These are phyloP conservation scores for Porites lobata DNA, from an alignment of 92 coral and sea anemone genomes.

Conservation along the genomic window DNA sequence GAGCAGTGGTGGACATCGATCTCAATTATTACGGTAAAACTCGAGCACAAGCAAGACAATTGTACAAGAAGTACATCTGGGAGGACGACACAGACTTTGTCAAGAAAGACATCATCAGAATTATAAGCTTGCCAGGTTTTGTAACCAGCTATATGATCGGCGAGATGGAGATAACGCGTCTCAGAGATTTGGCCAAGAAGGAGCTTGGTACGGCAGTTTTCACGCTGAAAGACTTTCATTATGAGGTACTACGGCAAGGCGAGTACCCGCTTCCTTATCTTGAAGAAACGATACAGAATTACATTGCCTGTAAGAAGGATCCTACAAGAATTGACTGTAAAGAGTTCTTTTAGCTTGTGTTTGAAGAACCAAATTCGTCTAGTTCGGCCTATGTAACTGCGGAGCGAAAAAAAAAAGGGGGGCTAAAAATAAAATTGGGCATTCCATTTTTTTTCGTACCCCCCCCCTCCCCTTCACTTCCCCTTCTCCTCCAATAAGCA, in stretches of 20 bases:
- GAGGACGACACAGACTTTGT: slow-evolving; percentile 22
- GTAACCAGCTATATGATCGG: slow-evolving; percentile 69
- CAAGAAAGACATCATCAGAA: slow-evolving; percentile 56
- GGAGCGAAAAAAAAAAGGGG: neutral
- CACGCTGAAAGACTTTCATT: slow-evolving; percentile 72
- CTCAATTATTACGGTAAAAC: slow-evolving; percentile 40
- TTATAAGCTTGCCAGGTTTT: slow-evolving; percentile 58
- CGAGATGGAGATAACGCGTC: slow-evolving; percentile 53
- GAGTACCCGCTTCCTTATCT: slow-evolving; percentile 71
- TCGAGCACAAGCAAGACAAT: slow-evolving; percentile 21
- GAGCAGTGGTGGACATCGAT: slow-evolving; percentile 73
- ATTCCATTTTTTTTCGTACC: neutral
- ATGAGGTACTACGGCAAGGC: slow-evolving; percentile 72
- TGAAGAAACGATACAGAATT: slow-evolving; percentile 42
- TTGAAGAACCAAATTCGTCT: neutral
- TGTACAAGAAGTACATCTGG: slow-evolving; percentile 60
- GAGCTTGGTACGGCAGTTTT: slow-evolving; percentile 64
- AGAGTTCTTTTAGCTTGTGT: slow-evolving; percentile 11
- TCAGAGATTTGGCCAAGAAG: slow-evolving; percentile 58
- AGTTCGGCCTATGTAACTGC: neutral
- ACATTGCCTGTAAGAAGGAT: slow-evolving; percentile 60
- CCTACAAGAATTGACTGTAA: slow-evolving; percentile 11
- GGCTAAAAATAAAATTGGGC: neutral
- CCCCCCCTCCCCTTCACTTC: neutral
- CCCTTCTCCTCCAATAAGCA: neutral